These are phyloP conservation scores for Paradoxurus hermaphroditus DNA, from an alignment of 2,113 vertebrate genomes.

Conservation along the genomic window DNA sequence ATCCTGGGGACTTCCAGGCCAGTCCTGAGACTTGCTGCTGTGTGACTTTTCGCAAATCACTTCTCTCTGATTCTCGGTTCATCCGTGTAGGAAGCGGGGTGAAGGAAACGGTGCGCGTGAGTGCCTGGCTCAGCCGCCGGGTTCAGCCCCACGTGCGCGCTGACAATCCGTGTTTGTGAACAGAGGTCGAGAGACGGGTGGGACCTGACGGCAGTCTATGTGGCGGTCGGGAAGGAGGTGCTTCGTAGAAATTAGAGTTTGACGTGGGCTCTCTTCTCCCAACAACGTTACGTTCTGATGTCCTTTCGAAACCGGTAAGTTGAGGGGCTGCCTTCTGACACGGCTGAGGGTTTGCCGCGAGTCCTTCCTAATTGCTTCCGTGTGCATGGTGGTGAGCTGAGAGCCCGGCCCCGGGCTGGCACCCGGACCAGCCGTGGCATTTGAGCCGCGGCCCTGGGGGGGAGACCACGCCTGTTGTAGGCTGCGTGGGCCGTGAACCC, in stretches of 20 bases:
- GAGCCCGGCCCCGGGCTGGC: not conserved
- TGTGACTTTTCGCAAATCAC: fast-evolving
- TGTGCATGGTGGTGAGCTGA: not conserved
- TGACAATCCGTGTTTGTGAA: fast-evolving
- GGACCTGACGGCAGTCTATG: fast-evolving
- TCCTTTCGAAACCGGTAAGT: not conserved
- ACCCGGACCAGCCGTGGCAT: fast-evolving
- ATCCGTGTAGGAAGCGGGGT: fast-evolving
- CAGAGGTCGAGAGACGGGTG: fast-evolving
- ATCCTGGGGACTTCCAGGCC: too few relatives aligned
- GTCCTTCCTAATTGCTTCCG: not conserved
- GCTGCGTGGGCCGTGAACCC: not conserved
- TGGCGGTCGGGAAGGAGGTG: not conserved
- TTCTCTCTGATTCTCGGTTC: not conserved
- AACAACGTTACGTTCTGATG: fast-evolving
- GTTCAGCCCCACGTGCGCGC: fast-evolving
- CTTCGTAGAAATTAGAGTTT: fast-evolving
- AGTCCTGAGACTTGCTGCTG: fast-evolving
- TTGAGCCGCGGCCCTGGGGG: not conserved
- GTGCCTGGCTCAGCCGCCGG: not conserved
- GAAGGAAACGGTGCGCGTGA: fast-evolving
- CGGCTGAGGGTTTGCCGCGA: not conserved
- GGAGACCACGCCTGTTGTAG: not conserved
- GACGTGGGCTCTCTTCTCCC: fast-evolving
- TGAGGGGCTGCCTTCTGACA: not conserved